These are phyloP conservation scores for Lycia hirtaria DNA, from an alignment of 2,888 invertebrate species.

Conservation along the genomic window DNA sequence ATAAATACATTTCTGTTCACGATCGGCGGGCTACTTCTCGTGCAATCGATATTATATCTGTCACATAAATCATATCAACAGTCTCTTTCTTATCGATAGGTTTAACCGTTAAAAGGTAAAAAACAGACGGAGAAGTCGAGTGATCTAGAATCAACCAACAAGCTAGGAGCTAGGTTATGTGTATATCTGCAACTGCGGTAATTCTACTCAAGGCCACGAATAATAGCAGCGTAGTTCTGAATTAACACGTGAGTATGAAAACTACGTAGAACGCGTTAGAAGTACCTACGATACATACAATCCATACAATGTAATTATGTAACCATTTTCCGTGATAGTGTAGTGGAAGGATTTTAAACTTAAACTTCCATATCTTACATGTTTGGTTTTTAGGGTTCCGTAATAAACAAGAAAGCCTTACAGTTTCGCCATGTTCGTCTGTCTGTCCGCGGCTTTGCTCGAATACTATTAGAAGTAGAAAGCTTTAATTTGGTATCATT, in stretches of 20 bases:
- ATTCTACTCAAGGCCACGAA: slow-evolving; percentile 38
- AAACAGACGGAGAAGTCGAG: not conserved
- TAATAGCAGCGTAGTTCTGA: slow-evolving; percentile 31
- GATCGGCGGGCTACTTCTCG: too few species aligned
- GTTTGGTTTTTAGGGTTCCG: too few species aligned
- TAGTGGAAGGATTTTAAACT: not conserved
- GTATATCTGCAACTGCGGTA: slow-evolving; percentile 38
- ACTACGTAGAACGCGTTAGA: slow-evolving; percentile 7
- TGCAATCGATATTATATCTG: too few species aligned
- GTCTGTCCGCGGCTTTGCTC: too few species aligned
- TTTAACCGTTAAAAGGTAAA: not conserved
- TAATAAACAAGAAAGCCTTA: too few species aligned
- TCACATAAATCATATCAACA: too few species aligned
- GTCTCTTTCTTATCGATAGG: too few species aligned
- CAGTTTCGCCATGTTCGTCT: too few species aligned
- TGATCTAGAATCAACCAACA: not conserved
- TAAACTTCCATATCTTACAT: not conserved
- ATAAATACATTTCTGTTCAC: too few species aligned
- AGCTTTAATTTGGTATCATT: too few species aligned
- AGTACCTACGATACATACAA: not conserved
- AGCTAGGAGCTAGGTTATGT: slow-evolving; percentile 18
- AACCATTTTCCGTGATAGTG: not conserved
- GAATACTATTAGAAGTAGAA: too few species aligned
- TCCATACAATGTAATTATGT: not conserved
- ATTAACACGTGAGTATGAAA: slow-evolving; percentile 35